Base-by-base conservation (phyloP, 2,888 invertebrate genomes). In the Phania funesta region DNA sequence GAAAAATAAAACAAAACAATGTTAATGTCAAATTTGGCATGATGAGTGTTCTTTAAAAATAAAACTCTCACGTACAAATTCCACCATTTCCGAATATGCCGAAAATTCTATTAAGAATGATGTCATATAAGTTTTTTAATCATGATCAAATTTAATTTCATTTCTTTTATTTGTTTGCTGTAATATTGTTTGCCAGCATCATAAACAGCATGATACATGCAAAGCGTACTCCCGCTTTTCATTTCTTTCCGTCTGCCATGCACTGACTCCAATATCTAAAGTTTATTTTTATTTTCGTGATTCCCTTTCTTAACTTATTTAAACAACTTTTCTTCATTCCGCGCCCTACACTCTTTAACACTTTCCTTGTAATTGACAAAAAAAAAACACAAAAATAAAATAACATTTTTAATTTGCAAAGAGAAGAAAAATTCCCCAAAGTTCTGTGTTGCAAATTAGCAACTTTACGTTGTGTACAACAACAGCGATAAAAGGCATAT, bases 361-460 rank as follows among this genome's bases (percentile, higher is more conserved):
- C 82, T 82, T 82, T 82, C 82, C 78, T 82, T 68, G 58, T 65
- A 82, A 78, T 52, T 56, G 48, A 54, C 11, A 58, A 75, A 9
- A 46, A 54, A 44, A 32, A 41, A 44, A 74, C 35, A 20, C 11
- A 44, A 11, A 26, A 24, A 48, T 11, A 38, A 48, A 48, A 58
- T 20, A 48, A 29, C 22, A 20, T 52, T 54, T 35, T 56, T 70
- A 64, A 65, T 78, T 78, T 64, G 77, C 77, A 70, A 78, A 56
- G 48, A 64, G 8, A 18, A 54, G 6, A 35, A 70, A 70, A 5
- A 16, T 16, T 2, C 24, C 16, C 29, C 46, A 71, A 64, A 65
- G 71, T 78, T 78, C 82, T 78, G 78, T 64, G 68, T 70, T 54
- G 48, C 74, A 78, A 82, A 82, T 82, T 82, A 82, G 65, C 82